These are phyloP conservation scores for Apotomis turbidana DNA, from an alignment of 2,888 invertebrate genomes.

Conservation along the genomic window DNA sequence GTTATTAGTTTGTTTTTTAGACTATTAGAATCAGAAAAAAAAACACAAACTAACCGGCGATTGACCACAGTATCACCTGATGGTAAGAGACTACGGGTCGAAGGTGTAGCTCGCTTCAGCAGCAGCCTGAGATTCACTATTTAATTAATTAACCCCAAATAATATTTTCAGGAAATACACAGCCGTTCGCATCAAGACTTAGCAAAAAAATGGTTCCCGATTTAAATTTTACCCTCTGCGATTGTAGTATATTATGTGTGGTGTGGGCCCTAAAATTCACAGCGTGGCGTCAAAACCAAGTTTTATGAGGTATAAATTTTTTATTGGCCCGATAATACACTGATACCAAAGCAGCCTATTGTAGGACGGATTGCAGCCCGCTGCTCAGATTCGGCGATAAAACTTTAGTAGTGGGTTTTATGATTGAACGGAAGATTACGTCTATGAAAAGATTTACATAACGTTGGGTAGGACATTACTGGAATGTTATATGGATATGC, in stretches of 20 bases:
- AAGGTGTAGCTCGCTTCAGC: too few relatives aligned
- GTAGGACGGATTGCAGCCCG: slow-evolving; percentile 40
- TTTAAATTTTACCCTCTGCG: background rate
- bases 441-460: slow-evolving; percentile 38
- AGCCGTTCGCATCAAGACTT: too few relatives aligned
- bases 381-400: slow-evolving; percentile 37
- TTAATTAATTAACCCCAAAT: too few relatives aligned
- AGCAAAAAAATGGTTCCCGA: too few relatives aligned
- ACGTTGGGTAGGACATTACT: background rate
- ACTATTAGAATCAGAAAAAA: too few relatives aligned
- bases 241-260: background rate
- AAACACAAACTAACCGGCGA: too few relatives aligned
- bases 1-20: too few relatives aligned
- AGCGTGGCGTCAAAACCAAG: slow-evolving; percentile 47
- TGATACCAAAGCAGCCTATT: slow-evolving; percentile 51
- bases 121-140: too few relatives aligned
- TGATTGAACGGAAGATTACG: slow-evolving; percentile 29
- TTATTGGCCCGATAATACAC: slow-evolving; percentile 60
- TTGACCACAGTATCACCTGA: too few relatives aligned
- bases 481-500: slow-evolving; percentile 4
- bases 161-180: too few relatives aligned
- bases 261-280: slow-evolving; percentile 5
- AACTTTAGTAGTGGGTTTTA: slow-evolving; percentile 40
- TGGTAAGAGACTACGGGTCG: too few relatives aligned
- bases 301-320: slow-evolving; percentile 61